Percentiles rank a stretch among this genome's conserved stretches.
These are phyloP conservation scores for Yponomeuta malinellus DNA, from an alignment of 2,888 invertebrate genomes.

Conservation along the genomic window DNA sequence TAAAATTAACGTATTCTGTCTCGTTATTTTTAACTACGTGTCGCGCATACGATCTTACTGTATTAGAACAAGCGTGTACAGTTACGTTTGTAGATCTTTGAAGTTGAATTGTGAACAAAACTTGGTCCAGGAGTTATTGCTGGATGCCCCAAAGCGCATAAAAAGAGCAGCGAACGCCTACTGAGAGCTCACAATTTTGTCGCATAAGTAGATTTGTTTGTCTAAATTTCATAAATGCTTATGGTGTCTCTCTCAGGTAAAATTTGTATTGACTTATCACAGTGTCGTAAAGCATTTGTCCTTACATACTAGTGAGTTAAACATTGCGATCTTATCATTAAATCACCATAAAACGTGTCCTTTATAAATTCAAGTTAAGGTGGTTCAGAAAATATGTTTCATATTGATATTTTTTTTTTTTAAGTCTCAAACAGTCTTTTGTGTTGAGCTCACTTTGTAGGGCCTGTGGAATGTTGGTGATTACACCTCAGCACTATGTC, in stretches of 20 bases:
- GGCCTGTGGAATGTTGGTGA: constrained; percentile 63
- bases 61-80: too few relatives aligned
- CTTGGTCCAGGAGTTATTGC: background rate
- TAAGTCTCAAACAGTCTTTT: constrained; percentile 70
- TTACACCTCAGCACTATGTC: constrained; percentile 32
- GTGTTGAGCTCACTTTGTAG: constrained; percentile 68
- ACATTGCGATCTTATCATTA: constrained; percentile 68
- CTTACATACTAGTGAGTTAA: constrained; percentile 73
- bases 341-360: constrained; percentile 66
- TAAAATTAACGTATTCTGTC: too few relatives aligned
- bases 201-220: constrained; percentile 21
- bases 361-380: constrained; percentile 59
- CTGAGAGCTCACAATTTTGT: constrained; percentile 6
- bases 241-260: constrained; percentile 62
- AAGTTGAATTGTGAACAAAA: background rate
- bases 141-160: background rate
- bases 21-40: too few relatives aligned
- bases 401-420: constrained; percentile 41
- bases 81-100: background rate
- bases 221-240: constrained; percentile 38
- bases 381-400: constrained; percentile 68
- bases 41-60: too few relatives aligned
- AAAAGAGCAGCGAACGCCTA: constrained; percentile 7
- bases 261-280: constrained; percentile 60
- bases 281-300: constrained; percentile 72